Conservation (phyloP, 2,797 vertebrate species). For the Pachyuromys duprasi region DNA sequence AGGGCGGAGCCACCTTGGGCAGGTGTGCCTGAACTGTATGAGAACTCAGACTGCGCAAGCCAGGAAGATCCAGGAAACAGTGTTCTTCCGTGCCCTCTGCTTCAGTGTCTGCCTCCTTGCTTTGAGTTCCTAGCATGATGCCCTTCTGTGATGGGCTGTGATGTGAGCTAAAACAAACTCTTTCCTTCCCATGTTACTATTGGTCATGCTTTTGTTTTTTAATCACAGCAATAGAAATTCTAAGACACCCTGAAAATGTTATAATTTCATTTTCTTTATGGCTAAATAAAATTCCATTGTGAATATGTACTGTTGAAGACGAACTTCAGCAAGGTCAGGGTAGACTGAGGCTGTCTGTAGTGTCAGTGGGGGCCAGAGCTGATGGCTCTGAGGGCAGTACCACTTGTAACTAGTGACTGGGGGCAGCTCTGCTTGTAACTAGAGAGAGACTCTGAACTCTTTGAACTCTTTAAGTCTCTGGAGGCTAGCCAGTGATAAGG, state of each 20-base stretch:
- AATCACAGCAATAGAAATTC: background rate
- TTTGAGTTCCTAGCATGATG: background rate
- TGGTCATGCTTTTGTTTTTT: background rate
- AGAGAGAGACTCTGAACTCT: too few species aligned
- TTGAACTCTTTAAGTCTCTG: too few species aligned
- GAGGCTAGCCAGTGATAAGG: too few species aligned
- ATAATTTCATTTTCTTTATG: background rate
- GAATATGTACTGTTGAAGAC: too few species aligned
- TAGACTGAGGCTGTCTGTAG: too few species aligned
- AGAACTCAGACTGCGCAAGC: background rate
- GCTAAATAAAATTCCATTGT: background rate
- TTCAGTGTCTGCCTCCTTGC: background rate
- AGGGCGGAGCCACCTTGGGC: too few species aligned
- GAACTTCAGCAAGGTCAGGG: too few species aligned
- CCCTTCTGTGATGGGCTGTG: background rate
- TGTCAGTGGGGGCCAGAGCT: too few species aligned
- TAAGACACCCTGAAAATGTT: background rate
- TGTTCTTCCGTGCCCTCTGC: background rate
- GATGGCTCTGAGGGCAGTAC: too few species aligned
- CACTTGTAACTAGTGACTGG: too few species aligned
- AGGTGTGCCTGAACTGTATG: background rate
- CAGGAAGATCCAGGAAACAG: background rate
- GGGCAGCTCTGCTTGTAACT: too few species aligned
- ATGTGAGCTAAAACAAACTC: background rate
- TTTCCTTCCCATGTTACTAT: background rate